Percentiles rank a stretch among this genome's conserved stretches.
phyloP scores from a whole-genome alignment of 2,113 vertebrate genomes.

The Acrocephalus arundinaceus region DNA sequence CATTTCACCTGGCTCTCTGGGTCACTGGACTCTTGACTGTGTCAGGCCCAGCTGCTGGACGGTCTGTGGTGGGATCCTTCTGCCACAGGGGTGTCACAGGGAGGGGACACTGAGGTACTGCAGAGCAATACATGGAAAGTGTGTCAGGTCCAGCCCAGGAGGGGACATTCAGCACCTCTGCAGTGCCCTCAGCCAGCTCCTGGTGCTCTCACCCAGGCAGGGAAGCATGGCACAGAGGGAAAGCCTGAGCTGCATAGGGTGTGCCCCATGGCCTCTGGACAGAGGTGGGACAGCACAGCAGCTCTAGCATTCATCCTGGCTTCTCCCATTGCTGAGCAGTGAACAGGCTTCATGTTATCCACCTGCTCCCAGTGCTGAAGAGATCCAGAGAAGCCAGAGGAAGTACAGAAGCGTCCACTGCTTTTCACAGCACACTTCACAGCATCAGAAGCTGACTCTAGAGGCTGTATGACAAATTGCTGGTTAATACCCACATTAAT shows the following conservation, averaged over 20 bases:
- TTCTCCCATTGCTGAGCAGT: neutral
- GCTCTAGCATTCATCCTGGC: no score
- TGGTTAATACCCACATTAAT: neutral
- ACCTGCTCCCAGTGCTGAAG: neutral
- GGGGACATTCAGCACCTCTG: neutral
- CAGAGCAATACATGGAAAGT: neutral
- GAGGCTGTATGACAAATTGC: neutral
- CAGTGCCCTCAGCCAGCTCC: neutral
- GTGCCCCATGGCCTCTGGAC: neutral
- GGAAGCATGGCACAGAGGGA: neutral
- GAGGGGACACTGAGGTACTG: neutral
- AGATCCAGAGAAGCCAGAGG: neutral
- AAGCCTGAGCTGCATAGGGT: neutral
- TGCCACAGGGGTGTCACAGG: neutral
- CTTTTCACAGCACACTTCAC: neutral
- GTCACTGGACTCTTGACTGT: accelerated
- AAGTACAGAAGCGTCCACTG: accelerated
- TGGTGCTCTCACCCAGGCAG: neutral
- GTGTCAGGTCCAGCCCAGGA: neutral
- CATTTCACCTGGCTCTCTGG: neutral
- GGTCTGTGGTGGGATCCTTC: neutral
- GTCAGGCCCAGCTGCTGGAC: neutral
- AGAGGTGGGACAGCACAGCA: neutral
- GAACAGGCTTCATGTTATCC: neutral
- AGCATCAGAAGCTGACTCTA: neutral